A percentile compares a stretch with the other conserved stretches of the same genome.
Conservation (phyloP, 2,113 vertebrate species). For the Mionectes macconnelli region DNA sequence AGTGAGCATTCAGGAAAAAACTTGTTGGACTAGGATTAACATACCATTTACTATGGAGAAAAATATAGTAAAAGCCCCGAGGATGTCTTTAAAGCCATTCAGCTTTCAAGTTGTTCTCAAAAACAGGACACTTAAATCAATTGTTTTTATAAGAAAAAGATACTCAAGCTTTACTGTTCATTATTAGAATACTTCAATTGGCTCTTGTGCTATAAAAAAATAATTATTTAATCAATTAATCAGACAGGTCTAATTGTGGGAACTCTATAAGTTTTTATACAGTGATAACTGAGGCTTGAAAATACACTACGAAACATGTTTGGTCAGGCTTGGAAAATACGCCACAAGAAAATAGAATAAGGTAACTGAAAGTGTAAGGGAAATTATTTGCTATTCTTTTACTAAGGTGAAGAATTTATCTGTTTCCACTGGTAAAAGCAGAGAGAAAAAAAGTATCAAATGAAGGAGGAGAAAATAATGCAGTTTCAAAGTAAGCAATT, state of each 20-base stretch:
- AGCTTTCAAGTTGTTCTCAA: neutral
- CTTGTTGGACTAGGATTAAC: neutral
- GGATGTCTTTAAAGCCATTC: neutral
- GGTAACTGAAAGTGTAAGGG: neutral
- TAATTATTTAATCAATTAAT: neutral
- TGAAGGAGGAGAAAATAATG: neutral
- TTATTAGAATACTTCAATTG: neutral
- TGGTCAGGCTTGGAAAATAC: neutral
- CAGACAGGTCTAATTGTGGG: neutral
- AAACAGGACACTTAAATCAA: neutral
- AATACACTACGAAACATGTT: neutral
- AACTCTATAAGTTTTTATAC: neutral
- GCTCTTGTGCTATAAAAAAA: neutral
- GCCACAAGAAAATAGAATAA: neutral
- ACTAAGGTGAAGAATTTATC: neutral
- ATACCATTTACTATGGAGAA: neutral
- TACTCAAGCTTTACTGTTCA: neutral
- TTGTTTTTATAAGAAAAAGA: neutral
- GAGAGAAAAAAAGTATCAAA: neutral
- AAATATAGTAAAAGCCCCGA: neutral
- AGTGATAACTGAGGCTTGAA: neutral
- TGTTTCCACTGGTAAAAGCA: neutral
- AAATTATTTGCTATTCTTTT: neutral
- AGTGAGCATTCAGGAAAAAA: neutral
- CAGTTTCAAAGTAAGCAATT: constrained; percentile 17